These are phyloP conservation scores for Lypha dubia DNA, from an alignment of 2,888 invertebrate species.

Conservation along the genomic window DNA sequence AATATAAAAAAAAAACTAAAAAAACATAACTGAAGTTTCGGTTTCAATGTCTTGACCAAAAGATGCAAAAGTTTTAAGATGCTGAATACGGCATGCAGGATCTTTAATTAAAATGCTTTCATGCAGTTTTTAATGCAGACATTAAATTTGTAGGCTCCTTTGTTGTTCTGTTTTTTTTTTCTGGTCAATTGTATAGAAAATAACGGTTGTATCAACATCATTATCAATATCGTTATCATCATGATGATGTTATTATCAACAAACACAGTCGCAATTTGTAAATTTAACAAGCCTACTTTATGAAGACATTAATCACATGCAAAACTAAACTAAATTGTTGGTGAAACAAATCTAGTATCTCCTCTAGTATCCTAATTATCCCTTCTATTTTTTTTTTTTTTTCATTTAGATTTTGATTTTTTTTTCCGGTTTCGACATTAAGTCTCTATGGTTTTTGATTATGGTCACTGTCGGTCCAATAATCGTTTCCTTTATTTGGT, in stretches of 20 bases:
- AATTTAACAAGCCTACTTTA: constrained; percentile 43
- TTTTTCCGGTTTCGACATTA: constrained; percentile 3
- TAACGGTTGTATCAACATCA: constrained; percentile 49
- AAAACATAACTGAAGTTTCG: constrained; percentile 59
- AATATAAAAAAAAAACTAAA: constrained; percentile 21
- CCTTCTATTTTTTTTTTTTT: not conserved
- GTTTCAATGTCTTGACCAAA: constrained; percentile 55
- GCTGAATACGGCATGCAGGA: constrained; percentile 31
- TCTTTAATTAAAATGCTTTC: constrained; percentile 61
- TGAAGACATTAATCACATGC: constrained; percentile 37
- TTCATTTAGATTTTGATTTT: too few relatives aligned
- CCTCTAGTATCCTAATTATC: constrained; percentile 59
- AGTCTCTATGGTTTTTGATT: constrained; percentile 20
- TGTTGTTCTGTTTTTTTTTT: constrained; percentile 61
- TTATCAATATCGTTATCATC: constrained; percentile 4
- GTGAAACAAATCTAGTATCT: not conserved
- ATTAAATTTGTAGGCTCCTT: constrained; percentile 75
- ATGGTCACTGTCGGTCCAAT: not conserved
- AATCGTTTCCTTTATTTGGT: constrained; percentile 62
- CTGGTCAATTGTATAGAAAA: not conserved
- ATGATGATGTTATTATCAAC: constrained; percentile 6
- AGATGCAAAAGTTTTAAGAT: constrained; percentile 51
- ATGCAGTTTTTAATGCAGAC: constrained; percentile 63
- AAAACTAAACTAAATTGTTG: constrained; percentile 39
- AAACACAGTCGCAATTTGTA: constrained; percentile 38